These are phyloP conservation scores for Leiothrix lutea DNA, from an alignment of 2,113 vertebrate genomes.

Conservation along the genomic window DNA sequence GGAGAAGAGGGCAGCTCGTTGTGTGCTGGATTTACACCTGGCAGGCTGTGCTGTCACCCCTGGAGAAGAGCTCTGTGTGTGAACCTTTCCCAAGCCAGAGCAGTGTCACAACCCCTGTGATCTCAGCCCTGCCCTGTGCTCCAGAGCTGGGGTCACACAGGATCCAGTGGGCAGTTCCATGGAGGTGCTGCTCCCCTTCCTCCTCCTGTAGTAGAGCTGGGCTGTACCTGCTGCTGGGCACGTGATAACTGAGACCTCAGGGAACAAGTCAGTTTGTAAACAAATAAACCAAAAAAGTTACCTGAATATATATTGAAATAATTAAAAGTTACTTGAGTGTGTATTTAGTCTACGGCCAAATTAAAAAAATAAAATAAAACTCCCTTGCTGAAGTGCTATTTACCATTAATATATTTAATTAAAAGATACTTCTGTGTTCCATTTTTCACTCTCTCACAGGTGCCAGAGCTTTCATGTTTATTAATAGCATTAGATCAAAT, in stretches of 20 bases:
- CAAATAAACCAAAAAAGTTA: slow-evolving; percentile 4
- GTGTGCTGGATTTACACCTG: background rate
- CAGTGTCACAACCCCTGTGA: accelerated
- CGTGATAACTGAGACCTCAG: background rate
- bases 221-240: background rate
- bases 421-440: slow-evolving; percentile 45
- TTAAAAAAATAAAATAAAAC: slow-evolving; percentile 31
- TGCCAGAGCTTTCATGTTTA: slow-evolving; percentile 47
- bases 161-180: accelerated
- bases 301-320: background rate
- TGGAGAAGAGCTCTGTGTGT: background rate
- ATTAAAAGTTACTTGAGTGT: slow-evolving; percentile 13
- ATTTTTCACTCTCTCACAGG: slow-evolving; percentile 62
- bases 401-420: slow-evolving; percentile 61
- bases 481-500: slow-evolving; percentile 51
- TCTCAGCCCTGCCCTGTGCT: background rate
- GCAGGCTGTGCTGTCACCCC: background rate
- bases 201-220: background rate
- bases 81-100: background rate
- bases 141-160: accelerated
- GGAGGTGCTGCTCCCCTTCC: background rate
- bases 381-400: slow-evolving; percentile 28
- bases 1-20: accelerated
- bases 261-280: background rate
- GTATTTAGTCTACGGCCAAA: slow-evolving; percentile 26